A percentile compares a stretch with the other conserved stretches of the same genome.
These are phyloP conservation scores for Branchinecta lindahli DNA, from an alignment of 1,140 invertebrate species.

Conservation along the genomic window DNA sequence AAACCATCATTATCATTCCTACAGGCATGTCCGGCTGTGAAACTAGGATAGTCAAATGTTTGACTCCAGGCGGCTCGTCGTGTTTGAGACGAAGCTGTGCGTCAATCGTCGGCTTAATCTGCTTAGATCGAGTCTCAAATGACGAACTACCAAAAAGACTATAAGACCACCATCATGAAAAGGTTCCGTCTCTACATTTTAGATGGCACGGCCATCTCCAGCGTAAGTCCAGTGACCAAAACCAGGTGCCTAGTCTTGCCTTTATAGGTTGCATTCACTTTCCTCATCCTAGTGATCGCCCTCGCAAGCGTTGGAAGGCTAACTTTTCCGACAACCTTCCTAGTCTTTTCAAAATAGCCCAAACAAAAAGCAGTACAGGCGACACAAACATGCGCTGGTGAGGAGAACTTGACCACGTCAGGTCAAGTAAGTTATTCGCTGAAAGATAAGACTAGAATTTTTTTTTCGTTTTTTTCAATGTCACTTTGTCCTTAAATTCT, in stretches of 20 bases:
- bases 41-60: not conserved
- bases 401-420: too few species aligned
- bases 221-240: not conserved
- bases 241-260: not conserved
- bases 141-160: not conserved
- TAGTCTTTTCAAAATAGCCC: not conserved
- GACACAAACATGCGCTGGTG: not conserved
- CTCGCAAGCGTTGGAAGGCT: not conserved
- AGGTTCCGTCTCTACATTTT: not conserved
- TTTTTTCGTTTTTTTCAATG: too few species aligned
- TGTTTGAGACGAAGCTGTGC: conserved; percentile 3
- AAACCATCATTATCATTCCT: not conserved
- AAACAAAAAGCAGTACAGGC: conserved; percentile 8
- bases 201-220: not conserved
- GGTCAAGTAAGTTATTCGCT: too few species aligned
- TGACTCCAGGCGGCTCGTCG: conserved; percentile 7
- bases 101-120: not conserved
- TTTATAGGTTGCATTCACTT: not conserved
- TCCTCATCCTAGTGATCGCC: not conserved
- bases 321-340: not conserved
- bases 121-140: conserved; percentile 5
- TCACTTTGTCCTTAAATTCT: too few species aligned
- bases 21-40: not conserved
- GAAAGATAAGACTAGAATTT: too few species aligned
- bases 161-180: not conserved